Base-by-base conservation (phyloP, 2,797 vertebrate genomes). In the Neomorphus geoffroyi region DNA sequence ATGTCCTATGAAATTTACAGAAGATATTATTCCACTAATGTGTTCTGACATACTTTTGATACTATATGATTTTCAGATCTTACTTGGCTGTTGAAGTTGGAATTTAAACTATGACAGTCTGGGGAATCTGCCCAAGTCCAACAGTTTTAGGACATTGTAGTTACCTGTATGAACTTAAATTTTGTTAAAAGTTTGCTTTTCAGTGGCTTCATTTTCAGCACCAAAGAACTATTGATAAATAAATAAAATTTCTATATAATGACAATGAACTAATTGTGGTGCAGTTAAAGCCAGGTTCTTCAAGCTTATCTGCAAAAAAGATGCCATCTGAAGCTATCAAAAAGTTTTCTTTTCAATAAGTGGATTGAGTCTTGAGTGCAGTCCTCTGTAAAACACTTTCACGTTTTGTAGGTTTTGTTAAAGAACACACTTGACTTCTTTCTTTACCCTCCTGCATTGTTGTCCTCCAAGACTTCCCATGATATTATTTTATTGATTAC, bases 181-280 rank as follows among this genome's bases (percentile, higher is more conserved):
- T 93, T 89, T 86, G 18, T 72, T 41, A 60, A 21, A 60, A 86
- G 54, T 22, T 88, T 88, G 39, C 22, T 88, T 86, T 95, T 78
- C 80, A 60, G 53, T 45, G n/a, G 24, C 33, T 92, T 89, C n/a
- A 75, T 81, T 83, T 92, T 71, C 50, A 92, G 86, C 30, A 91
- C 67, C 56, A 75, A 94, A 92, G 62, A 94, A 23, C 71, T 77
- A 69, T 27, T 46, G 75, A 86, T 58, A 92, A 91, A 83, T 37
- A 4, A 83, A 88, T 80, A 83, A 87, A 72, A 62, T 39, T 89
- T 39, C 58, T 89, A 56, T 80, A 61, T 23, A 80, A 56, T 22
- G 23, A 45, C 0, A 24, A 80, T 39, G 66, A 86, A 11, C 27
- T 88, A 64, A 86, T 11, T 61, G 23, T 48, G 26, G 26, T 70